Evolutionary conservation across 2,888 invertebrate genomes (phyloP), one percentile per base, ranked within the genome.

Genomic region (Allacma fusca): DNA sequence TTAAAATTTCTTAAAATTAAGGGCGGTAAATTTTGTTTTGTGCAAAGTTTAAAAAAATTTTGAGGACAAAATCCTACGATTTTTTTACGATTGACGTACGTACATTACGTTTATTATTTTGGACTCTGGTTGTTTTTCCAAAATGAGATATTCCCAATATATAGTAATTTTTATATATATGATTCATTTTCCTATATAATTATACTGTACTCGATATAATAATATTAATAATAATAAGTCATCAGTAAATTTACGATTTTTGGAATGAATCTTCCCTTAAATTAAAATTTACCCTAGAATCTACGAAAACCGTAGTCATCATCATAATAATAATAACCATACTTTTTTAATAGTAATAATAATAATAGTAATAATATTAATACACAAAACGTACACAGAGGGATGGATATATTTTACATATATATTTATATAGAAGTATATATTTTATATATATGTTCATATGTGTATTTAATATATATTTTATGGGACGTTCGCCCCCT

Each of bases 31-130:
- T n/a, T n/a, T n/a, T n/a, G n/a, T n/a, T n/a, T n/a, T n/a, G n/a
- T n/a, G n/a, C n/a, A n/a, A n/a, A n/a, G n/a, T n/a, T n/a, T n/a
- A n/a, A n/a, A n/a, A n/a, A n/a, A n/a, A n/a, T n/a, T n/a, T n/a
- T n/a, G n/a, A n/a, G n/a, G n/a, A n/a, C n/a, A n/a, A n/a, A n/a
- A n/a, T n/a, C n/a, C n/a, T n/a, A n/a, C n/a, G n/a, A n/a, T n/a
- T n/a, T n/a, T n/a, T n/a, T 50, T 50, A 50, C 16, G 50, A 50
- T 67, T 74, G 21, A 74, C 64, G 74, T 74, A 74, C 74, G 74
- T 74, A 74, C 74, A 74, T 69, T 73, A n/a, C n/a, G 64, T 64
- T 74, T 74, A 62, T 74, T 74, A 62, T 74, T 62, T 74, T 74
- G 74, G 74, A 74, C 71, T 50, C 28, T 26, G 50, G 12, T 44